These are phyloP conservation scores for Trachemys scripta DNA, from an alignment of 2,113 vertebrate species.

Conservation along the genomic window DNA sequence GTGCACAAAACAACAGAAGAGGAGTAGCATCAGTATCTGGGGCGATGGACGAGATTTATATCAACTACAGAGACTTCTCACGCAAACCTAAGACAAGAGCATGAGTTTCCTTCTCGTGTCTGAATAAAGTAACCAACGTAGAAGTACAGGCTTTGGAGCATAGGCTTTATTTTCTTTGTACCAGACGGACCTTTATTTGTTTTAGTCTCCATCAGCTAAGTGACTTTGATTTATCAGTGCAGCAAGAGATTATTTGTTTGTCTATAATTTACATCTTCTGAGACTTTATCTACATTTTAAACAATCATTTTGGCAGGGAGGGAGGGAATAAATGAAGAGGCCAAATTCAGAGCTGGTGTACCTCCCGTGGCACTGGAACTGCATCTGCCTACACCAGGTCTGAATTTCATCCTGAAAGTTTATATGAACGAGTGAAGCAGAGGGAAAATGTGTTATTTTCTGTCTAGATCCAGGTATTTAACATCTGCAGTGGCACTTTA, in stretches of 20 bases:
- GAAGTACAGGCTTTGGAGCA: background rate
- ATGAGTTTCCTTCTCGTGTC: background rate
- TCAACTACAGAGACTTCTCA: slow-evolving; percentile 53
- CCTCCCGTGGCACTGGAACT: background rate
- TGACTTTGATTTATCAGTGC: background rate
- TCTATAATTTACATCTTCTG: background rate
- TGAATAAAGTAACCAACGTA: background rate
- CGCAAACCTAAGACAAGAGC: slow-evolving; percentile 1
- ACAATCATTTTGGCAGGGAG: background rate
- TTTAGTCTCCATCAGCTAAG: background rate
- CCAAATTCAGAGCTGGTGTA: background rate
- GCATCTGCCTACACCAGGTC: background rate
- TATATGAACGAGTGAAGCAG: background rate
- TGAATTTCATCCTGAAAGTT: background rate
- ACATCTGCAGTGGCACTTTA: background rate
- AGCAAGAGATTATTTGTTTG: background rate
- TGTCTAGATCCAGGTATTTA: background rate
- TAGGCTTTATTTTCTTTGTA: background rate
- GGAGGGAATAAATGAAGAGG: background rate
- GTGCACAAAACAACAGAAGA: background rate
- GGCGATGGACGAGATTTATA: slow-evolving; percentile 54
- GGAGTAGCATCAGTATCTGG: background rate
- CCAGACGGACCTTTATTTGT: background rate
- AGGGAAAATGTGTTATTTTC: background rate
- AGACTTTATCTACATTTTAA: background rate